Evolutionary conservation across 2,888 invertebrate species (phyloP), one percentile per base, ranked within the genome.

Genomic region (Malachius bipustulatus): DNA sequence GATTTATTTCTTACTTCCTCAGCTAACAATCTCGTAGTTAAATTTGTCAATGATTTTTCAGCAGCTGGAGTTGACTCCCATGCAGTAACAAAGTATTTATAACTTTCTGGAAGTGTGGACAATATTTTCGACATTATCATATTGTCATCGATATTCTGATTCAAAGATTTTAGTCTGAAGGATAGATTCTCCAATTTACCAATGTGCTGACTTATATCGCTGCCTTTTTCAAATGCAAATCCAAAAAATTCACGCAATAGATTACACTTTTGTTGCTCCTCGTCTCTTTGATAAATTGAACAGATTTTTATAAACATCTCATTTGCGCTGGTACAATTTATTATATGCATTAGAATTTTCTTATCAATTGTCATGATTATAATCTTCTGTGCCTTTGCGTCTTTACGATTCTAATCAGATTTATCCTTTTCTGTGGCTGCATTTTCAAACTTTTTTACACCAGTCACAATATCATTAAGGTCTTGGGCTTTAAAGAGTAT

Each of bases 351-450:
- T 11, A 28, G 8, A 28, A n/a, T 6, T 10, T 28, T 28, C 11
- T 28, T 28, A 4, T 28, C 10, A n/a, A 28, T 28, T 28, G 29
- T n/a, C 4, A 4, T 28, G n/a, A 28, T 11, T 28, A 28, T 28
- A 8, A 28, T 8, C 11, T 28, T 28, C 11, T 28, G 11, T n/a
- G 29, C 29, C 4, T 11, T 8, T 28, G 29, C 29, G 11, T 28
- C 10, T 6, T 28, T 28, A 6, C 11, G 9, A 4, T 28, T 4
- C 29, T 11, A 28, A n/a, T 28, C 11, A n/a, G 29, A 9, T 11
- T 28, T 28, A 6, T 28, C 6, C 11, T 28, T 11, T 8, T 9
- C n/a, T 8, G 6, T 28, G n/a, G 6, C n/a, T 28, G 8, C n/a
- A 8, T 4, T 8, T 28, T 28, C 29, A 9, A 4, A 11, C n/a